A percentile compares a stretch with the other conserved stretches of the same genome.
Conservation (phyloP, 2,113 vertebrate species). For the Malurus elegans region DNA sequence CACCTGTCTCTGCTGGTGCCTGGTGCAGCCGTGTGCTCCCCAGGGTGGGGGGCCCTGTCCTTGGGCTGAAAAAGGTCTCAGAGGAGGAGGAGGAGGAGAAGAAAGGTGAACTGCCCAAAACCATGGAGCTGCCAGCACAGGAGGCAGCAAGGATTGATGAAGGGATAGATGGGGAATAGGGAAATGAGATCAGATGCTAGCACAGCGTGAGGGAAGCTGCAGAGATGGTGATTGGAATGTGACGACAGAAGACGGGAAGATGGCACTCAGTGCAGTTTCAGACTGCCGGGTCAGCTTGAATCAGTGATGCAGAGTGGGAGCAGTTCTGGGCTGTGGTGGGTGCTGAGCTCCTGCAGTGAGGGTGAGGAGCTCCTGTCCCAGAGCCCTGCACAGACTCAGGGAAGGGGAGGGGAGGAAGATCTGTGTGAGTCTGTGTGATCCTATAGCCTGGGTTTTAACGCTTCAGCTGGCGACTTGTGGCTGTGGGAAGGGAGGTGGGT, state of each 20-base stretch:
- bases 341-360: neutral
- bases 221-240: neutral
- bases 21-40: rapidly evolving
- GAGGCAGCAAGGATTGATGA: neutral
- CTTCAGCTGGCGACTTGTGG: neutral
- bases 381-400: rapidly evolving
- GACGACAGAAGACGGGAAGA: rapidly evolving
- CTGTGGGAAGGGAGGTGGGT: rapidly evolving
- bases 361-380: neutral
- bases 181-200: neutral
- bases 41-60: rapidly evolving
- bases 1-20: neutral
- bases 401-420: too few species aligned
- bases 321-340: rapidly evolving
- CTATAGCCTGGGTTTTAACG: too few species aligned
- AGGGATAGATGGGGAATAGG: neutral
- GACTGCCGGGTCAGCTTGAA: neutral
- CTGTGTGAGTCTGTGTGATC: too few species aligned
- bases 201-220: neutral
- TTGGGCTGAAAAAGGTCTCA: neutral
- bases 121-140: neutral
- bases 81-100: neutral
- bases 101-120: neutral
- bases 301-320: neutral
- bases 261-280: neutral